phyloP scores from a whole-genome alignment of 2,113 vertebrate species.

The Prinia subflava region DNA sequence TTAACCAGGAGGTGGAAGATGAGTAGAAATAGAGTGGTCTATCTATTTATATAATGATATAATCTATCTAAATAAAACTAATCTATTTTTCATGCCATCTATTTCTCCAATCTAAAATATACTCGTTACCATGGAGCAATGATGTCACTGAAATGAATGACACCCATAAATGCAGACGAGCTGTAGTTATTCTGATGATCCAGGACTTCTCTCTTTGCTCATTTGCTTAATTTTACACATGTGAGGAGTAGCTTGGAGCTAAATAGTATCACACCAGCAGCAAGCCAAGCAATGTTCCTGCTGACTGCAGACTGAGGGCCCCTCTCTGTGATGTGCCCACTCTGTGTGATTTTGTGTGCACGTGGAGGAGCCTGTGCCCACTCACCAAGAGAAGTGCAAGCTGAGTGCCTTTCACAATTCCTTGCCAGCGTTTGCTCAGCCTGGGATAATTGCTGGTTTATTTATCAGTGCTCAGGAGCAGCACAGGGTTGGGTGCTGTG shows the following conservation, averaged over 20 bases:
- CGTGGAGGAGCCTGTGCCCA: background rate
- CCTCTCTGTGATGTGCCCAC: fast-evolving
- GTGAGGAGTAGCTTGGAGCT: conserved; percentile 44
- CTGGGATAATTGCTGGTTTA: background rate
- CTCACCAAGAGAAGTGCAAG: background rate
- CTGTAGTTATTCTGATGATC: conserved; percentile 64
- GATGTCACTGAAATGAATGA: conserved; percentile 68
- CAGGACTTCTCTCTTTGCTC: conserved; percentile 58
- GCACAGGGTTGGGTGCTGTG: background rate
- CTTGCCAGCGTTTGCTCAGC: background rate
- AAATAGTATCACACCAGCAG: conserved; percentile 4
- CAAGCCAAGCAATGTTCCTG: background rate
- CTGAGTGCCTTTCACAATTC: background rate
- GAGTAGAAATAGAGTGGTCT: conserved; percentile 62
- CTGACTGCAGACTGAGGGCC: background rate
- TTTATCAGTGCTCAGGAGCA: background rate
- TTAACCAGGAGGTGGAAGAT: conserved; percentile 62
- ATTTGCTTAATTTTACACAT: conserved; percentile 60
- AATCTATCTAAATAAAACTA: conserved; percentile 68
- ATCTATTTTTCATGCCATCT: conserved; percentile 67
- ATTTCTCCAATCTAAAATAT: conserved; percentile 63
- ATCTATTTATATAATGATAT: conserved; percentile 65
- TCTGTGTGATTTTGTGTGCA: background rate
- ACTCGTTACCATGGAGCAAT: conserved; percentile 67
- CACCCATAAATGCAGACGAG: conserved; percentile 65